Evolutionary conservation across 2,797 vertebrate genomes (phyloP).

Genomic region (Enteromius mattozi): DNA sequence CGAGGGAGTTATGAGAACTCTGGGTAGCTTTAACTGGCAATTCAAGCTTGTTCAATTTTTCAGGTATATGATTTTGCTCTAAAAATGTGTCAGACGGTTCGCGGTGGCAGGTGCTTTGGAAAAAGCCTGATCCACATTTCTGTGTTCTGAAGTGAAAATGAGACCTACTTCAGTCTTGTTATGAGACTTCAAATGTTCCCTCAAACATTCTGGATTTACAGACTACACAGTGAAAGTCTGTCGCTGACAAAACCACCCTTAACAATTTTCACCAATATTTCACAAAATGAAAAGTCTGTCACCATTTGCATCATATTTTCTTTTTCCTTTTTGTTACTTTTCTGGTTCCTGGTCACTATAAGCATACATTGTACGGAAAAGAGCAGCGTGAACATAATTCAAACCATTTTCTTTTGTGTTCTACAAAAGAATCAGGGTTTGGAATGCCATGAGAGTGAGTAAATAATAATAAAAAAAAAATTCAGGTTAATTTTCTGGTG

Average conservation of each 20-base stretch:
- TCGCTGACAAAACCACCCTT: conserved; percentile 5
- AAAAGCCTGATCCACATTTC: conserved; percentile 35
- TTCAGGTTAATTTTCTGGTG: background rate
- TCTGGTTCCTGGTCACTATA: background rate
- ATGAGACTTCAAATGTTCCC: conserved; percentile 32
- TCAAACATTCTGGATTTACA: conserved; percentile 34
- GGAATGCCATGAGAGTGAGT: background rate
- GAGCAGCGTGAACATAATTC: background rate
- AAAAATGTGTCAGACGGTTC: conserved; percentile 42
- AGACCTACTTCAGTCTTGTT: conserved; percentile 43
- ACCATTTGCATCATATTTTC: background rate
- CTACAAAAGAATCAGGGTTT: background rate
- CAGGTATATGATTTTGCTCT: conserved; percentile 31
- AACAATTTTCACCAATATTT: conserved; percentile 1
- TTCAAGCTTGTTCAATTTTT: conserved; percentile 47
- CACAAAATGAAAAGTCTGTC: background rate
- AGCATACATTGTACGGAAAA: background rate
- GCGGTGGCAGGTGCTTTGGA: conserved; percentile 24
- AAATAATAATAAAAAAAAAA: background rate
- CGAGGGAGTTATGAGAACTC: conserved; percentile 36
- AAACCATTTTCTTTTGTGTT: background rate
- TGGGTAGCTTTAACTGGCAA: conserved; percentile 27
- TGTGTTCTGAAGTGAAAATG: conserved; percentile 45
- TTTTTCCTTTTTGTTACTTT: background rate
- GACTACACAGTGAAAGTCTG: background rate